These are phyloP conservation scores for Hozukius guyotensis DNA, from an alignment of 2,797 vertebrate genomes.

Conservation along the genomic window DNA sequence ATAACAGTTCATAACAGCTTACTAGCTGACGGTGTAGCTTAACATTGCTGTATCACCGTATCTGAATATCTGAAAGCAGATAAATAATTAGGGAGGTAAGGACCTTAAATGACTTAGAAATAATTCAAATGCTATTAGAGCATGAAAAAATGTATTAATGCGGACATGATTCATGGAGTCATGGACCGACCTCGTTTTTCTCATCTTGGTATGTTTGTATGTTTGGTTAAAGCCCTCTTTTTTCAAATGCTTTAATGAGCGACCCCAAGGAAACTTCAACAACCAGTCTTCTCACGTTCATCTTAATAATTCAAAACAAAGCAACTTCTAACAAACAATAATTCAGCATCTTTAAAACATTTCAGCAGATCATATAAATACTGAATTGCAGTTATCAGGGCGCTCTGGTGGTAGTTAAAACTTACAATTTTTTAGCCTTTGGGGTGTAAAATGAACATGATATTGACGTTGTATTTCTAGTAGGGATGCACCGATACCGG, in stretches of 20 bases:
- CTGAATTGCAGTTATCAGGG: background rate
- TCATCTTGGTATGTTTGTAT: background rate
- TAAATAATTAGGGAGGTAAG: background rate
- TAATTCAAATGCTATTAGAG: background rate
- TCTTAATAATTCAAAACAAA: slow-evolving; percentile 5
- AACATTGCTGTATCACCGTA: background rate
- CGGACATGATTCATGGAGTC: background rate
- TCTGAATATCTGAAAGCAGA: background rate
- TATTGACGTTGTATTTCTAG: background rate
- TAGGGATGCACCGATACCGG: no score
- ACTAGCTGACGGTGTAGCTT: background rate
- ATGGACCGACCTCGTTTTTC: background rate
- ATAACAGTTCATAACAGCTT: background rate
- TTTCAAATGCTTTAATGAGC: background rate
- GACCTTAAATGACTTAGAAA: background rate
- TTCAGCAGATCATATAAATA: background rate
- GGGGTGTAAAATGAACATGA: background rate
- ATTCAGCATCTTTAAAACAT: background rate
- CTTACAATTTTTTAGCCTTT: background rate
- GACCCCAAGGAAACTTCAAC: background rate
- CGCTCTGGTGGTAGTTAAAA: background rate
- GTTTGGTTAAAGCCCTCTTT: background rate
- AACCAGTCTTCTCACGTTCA: background rate
- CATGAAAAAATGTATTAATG: background rate
- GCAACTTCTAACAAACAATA: background rate